These are phyloP conservation scores for Strigamia maritima DNA, from an alignment of 2,888 invertebrate species.

Conservation along the genomic window DNA sequence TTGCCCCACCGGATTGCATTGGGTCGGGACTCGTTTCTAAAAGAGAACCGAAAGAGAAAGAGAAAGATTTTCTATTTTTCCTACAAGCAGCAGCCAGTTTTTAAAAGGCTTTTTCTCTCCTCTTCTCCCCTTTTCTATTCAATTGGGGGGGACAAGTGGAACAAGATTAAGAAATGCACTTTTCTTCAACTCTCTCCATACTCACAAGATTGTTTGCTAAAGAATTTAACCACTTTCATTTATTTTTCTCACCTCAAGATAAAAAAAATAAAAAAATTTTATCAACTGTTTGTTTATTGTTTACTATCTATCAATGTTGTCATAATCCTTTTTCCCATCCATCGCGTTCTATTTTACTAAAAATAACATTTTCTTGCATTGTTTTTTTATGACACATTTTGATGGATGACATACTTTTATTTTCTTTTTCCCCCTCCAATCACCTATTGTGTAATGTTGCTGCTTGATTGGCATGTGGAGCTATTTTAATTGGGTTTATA, in stretches of 20 bases:
- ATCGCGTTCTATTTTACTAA: background rate
- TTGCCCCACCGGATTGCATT: constrained; percentile 21
- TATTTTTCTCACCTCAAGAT: background rate
- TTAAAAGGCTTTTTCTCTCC: constrained; percentile 22
- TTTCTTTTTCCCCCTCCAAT: background rate
- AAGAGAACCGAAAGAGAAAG: background rate
- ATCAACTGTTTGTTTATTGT: background rate
- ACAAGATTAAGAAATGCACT: constrained; percentile 25
- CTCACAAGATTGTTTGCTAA: background rate
- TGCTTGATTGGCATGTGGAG: background rate
- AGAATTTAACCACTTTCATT: background rate
- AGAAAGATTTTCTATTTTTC: constrained; percentile 25
- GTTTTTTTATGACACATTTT: constrained; percentile 28
- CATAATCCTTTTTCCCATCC: background rate
- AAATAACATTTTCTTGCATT: background rate
- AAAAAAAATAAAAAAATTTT: background rate
- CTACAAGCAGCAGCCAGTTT: background rate
- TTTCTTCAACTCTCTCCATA: constrained; percentile 2
- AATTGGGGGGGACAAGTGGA: constrained; percentile 28
- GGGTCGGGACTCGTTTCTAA: constrained; percentile 27
- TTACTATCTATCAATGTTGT: background rate
- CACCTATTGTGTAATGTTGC: constrained; percentile 13
- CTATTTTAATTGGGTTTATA: background rate
- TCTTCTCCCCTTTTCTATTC: constrained; percentile 31
- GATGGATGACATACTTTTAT: constrained; percentile 29